A percentile compares a stretch with the other conserved stretches of the same genome.
These are phyloP conservation scores for Thymelicus sylvestris DNA, from an alignment of 2,888 invertebrate species.

Conservation along the genomic window DNA sequence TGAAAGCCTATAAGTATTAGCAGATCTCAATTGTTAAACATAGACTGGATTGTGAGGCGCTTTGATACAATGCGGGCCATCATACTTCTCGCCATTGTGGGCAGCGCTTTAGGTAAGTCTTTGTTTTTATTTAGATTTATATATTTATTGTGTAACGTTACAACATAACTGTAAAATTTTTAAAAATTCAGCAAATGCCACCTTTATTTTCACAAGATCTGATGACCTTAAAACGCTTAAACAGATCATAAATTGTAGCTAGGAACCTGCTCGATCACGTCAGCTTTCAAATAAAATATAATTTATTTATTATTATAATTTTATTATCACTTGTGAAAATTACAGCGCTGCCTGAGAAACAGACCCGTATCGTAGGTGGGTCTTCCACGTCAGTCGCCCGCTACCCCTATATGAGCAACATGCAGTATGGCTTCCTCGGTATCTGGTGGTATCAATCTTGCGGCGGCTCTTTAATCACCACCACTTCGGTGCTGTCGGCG, in stretches of 20 bases:
- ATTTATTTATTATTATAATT: background rate
- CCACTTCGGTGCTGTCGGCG: constrained; percentile 55
- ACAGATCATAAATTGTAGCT: no score
- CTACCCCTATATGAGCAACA: constrained; percentile 65
- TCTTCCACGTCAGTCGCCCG: constrained; percentile 50
- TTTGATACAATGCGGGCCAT: constrained; percentile 49
- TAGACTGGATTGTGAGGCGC: background rate
- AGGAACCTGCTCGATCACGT: no score
- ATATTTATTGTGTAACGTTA: background rate
- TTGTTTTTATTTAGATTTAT: background rate
- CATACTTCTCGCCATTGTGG: constrained; percentile 50
- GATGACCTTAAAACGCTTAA: no score
- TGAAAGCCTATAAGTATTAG: constrained; percentile 13
- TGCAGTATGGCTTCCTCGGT: constrained; percentile 53
- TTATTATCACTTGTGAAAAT: background rate
- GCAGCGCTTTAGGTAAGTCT: constrained; percentile 58
- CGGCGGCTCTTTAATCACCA: constrained; percentile 60
- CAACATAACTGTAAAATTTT: no score
- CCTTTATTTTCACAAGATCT: no score
- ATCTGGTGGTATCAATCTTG: constrained; percentile 56
- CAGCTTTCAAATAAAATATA: no score
- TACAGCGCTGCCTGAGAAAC: constrained; percentile 54
- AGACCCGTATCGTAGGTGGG: constrained; percentile 62
- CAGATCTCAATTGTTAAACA: background rate
- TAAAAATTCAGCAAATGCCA: no score